Conservation (phyloP, 2,113 vertebrate genomes). For the Sisor rabdophorus region DNA sequence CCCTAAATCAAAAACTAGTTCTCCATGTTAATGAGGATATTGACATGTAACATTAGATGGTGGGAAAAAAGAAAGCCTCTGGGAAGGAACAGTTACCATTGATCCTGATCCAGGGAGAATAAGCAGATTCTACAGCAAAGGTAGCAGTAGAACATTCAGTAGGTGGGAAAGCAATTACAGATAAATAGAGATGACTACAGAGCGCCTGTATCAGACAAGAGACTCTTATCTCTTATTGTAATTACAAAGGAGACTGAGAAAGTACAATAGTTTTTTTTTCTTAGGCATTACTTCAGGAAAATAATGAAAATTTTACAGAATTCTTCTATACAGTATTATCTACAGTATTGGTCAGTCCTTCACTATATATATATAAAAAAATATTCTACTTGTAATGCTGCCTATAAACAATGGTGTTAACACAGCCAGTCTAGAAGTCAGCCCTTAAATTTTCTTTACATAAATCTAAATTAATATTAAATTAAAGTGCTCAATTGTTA, state of each 20-base stretch:
- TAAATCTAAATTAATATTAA: too few relatives aligned
- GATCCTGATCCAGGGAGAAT: not conserved
- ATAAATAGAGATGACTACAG: conserved; percentile 1
- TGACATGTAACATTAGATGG: not conserved
- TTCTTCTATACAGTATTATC: not conserved
- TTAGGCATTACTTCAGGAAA: not conserved
- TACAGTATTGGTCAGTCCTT: not conserved
- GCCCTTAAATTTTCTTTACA: not conserved
- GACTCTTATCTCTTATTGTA: not conserved
- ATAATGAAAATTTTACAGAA: too few relatives aligned
- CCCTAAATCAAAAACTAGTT: not conserved
- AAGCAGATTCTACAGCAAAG: not conserved
- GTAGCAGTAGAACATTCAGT: not conserved
- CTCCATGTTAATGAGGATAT: not conserved
- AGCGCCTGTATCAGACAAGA: not conserved
- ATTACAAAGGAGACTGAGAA: not conserved
- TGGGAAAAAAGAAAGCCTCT: not conserved
- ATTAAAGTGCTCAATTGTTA: too few relatives aligned
- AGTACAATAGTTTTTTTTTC: not conserved
- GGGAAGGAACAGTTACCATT: not conserved
- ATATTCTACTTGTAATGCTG: not conserved
- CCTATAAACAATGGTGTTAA: not conserved
- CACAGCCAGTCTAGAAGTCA: not conserved
- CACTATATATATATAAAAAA: not conserved
- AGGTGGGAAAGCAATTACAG: not conserved